Percentiles rank a stretch among this genome's conserved stretches.
These are phyloP conservation scores for Formica selysi DNA, from an alignment of 1,140 invertebrate species.

Conservation along the genomic window DNA sequence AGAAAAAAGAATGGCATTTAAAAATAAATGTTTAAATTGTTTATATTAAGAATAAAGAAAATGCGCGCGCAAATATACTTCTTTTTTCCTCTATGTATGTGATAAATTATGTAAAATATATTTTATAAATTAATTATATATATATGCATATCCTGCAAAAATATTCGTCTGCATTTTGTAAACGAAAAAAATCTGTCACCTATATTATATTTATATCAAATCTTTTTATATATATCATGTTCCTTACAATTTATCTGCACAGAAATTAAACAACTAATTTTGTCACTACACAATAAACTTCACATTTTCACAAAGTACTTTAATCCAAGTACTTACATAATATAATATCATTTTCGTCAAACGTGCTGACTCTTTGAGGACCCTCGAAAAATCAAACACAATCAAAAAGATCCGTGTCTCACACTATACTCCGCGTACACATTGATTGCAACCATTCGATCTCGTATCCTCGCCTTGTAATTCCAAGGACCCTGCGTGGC, in stretches of 20 bases:
- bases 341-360: slow-evolving; percentile 78
- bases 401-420: slow-evolving; percentile 65
- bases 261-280: neutral
- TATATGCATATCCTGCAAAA: neutral
- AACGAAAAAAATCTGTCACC: neutral
- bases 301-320: slow-evolving; percentile 35
- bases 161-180: neutral
- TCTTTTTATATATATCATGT: neutral
- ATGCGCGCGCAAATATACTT: neutral
- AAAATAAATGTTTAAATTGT: neutral
- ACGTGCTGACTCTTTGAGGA: neutral
- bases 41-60: neutral
- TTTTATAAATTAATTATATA: neutral
- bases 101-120: neutral
- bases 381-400: slow-evolving; percentile 28
- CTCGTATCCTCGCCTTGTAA: slow-evolving; percentile 33
- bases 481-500: slow-evolving; percentile 69
- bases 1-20: neutral
- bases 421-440: slow-evolving; percentile 76
- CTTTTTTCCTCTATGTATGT: neutral
- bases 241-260: neutral
- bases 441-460: slow-evolving; percentile 74
- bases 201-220: neutral
- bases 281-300: slow-evolving; percentile 1
- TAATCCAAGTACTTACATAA: slow-evolving; percentile 77